Percentiles rank a stretch among this genome's conserved stretches.
These are phyloP conservation scores for Cordilura impudica DNA, from an alignment of 2,888 invertebrate species.

Conservation along the genomic window DNA sequence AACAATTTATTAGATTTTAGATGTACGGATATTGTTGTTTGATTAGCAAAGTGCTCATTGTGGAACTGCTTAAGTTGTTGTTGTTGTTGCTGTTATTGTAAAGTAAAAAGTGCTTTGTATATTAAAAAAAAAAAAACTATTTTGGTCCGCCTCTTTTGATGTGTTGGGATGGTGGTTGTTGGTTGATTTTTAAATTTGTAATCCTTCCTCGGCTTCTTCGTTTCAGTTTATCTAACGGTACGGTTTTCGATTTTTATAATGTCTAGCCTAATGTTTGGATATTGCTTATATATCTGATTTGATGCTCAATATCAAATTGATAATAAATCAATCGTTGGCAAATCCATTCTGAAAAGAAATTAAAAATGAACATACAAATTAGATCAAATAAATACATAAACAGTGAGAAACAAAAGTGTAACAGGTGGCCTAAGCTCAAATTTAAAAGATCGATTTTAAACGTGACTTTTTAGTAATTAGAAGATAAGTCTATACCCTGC, in stretches of 20 bases:
- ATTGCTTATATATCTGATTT: constrained; percentile 17
- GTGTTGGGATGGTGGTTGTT: constrained; percentile 49
- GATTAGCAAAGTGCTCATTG: constrained; percentile 34
- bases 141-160: constrained; percentile 58
- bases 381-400: too few relatives aligned
- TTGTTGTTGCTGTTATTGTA: constrained; percentile 29
- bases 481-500: too few relatives aligned
- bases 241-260: constrained; percentile 25
- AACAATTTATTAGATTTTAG: constrained; percentile 22
- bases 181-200: constrained; percentile 41
- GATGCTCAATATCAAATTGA: constrained; percentile 49
- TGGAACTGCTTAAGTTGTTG: background rate
- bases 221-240: constrained; percentile 20
- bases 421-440: too few relatives aligned
- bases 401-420: too few relatives aligned
- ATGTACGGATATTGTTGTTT: constrained; percentile 41
- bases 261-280: constrained; percentile 7
- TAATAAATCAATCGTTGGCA: constrained; percentile 46
- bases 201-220: constrained; percentile 28
- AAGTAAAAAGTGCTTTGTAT: constrained; percentile 18
- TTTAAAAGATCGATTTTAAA: too few relatives aligned
- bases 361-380: background rate
- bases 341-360: constrained; percentile 44
- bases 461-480: too few relatives aligned
- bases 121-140: constrained; percentile 35